A percentile compares a stretch with the other conserved stretches of the same genome.
Evolutionary conservation across 2,888 invertebrate genomes (phyloP).

Genomic region (Petrolisthes cinctipes): DNA sequence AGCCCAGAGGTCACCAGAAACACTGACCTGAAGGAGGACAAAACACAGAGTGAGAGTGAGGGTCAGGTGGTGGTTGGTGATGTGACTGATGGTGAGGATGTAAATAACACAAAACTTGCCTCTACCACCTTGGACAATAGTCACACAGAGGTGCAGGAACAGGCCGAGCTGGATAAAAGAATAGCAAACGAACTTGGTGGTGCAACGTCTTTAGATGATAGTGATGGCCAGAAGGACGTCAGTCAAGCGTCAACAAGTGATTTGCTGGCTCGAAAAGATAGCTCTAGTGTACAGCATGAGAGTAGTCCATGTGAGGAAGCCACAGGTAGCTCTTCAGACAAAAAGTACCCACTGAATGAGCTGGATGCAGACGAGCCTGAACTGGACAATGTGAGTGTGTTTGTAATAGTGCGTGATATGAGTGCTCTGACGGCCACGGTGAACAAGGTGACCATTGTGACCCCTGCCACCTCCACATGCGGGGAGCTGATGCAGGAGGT

Average conservation of each 20-base stretch:
- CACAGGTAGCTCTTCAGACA: background rate
- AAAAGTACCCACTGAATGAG: background rate
- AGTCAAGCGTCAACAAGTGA: background rate
- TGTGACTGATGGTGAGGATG: background rate
- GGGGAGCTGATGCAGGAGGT: slow-evolving; percentile 71
- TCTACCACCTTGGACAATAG: background rate
- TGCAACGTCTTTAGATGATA: background rate
- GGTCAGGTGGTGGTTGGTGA: background rate
- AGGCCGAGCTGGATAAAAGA: background rate
- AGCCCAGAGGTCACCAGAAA: background rate
- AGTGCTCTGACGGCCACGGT: slow-evolving; percentile 44
- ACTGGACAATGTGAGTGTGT: slow-evolving; percentile 47
- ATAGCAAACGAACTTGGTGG: background rate
- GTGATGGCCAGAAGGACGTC: background rate
- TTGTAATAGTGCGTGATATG: slow-evolving; percentile 62
- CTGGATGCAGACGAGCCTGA: slow-evolving; percentile 45
- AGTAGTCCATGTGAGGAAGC: background rate
- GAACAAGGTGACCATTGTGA: slow-evolving; percentile 50
- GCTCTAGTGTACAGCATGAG: background rate
- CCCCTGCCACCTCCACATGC: slow-evolving; percentile 51
- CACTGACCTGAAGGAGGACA: background rate
- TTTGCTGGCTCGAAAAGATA: background rate
- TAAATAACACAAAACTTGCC: background rate
- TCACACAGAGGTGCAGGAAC: background rate
- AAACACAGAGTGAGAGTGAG: background rate